phyloP scores from a whole-genome alignment of 2,888 invertebrate species.

The Camponotus fellah region DNA sequence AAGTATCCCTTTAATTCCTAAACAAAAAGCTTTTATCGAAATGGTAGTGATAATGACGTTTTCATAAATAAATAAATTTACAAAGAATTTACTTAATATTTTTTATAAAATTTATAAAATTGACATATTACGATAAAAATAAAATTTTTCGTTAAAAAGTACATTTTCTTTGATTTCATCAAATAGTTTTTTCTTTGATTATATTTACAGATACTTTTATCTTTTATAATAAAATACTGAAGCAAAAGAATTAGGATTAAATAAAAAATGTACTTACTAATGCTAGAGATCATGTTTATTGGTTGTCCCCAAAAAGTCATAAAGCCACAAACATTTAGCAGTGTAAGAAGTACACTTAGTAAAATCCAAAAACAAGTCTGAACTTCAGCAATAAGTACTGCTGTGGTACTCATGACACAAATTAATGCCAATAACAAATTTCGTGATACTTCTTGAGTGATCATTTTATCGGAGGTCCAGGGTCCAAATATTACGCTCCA shows the following conservation, averaged over 20 bases:
- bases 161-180: background rate
- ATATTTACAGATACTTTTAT: background rate
- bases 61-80: background rate
- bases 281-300: constrained; percentile 93
- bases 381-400: constrained; percentile 91
- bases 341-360: constrained; percentile 91
- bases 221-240: background rate
- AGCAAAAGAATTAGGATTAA: background rate
- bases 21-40: background rate
- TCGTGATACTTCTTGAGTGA: constrained; percentile 91
- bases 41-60: background rate
- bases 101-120: constrained; percentile 22
- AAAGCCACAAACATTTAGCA: constrained; percentile 91
- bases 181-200: background rate
- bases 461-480: constrained; percentile 93
- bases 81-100: background rate
- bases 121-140: background rate
- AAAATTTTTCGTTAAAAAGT: background rate
- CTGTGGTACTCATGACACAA: constrained; percentile 93
- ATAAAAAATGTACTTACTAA: constrained; percentile 86
- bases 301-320: constrained; percentile 94
- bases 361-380: constrained; percentile 94
- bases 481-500: constrained; percentile 92
- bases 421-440: constrained; percentile 92
- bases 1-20: background rate